Conservation (phyloP, 2,797 vertebrate species). For the Bothrops alternatus region DNA sequence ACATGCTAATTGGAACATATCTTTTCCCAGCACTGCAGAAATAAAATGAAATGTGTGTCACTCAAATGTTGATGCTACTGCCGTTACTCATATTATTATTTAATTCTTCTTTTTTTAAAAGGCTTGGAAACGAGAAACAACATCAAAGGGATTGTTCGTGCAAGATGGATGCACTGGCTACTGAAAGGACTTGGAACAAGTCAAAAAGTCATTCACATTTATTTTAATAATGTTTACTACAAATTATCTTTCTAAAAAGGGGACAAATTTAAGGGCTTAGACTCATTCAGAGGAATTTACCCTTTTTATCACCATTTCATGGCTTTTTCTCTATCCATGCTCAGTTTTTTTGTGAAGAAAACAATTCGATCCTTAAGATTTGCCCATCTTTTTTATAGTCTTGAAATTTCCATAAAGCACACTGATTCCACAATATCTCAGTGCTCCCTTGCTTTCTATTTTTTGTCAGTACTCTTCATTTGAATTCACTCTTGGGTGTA, state of each 20-base stretch:
- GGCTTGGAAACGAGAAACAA: not conserved
- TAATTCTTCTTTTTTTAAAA: not conserved
- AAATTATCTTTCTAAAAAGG: not conserved
- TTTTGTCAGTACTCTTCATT: not conserved
- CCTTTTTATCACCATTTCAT: not conserved
- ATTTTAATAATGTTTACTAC: not conserved
- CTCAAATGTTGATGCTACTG: not conserved
- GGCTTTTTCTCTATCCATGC: not conserved
- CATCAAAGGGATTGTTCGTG: not conserved
- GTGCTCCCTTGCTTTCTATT: not conserved
- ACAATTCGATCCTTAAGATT: not conserved
- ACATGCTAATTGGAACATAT: conserved; percentile 1
- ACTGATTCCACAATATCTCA: no score
- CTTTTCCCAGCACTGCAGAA: not conserved
- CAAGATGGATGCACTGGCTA: not conserved
- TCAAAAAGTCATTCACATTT: not conserved
- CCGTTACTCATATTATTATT: not conserved
- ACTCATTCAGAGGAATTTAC: not conserved
- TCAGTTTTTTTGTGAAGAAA: not conserved
- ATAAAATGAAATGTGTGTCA: not conserved
- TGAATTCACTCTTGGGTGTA: not conserved
- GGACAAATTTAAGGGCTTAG: not conserved
- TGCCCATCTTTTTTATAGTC: not conserved
- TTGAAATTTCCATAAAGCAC: not conserved
- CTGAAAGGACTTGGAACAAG: not conserved